Evolutionary conservation across 2,888 invertebrate genomes (phyloP), one percentile per base, ranked within the genome.

Genomic region (Biston stratarius): DNA sequence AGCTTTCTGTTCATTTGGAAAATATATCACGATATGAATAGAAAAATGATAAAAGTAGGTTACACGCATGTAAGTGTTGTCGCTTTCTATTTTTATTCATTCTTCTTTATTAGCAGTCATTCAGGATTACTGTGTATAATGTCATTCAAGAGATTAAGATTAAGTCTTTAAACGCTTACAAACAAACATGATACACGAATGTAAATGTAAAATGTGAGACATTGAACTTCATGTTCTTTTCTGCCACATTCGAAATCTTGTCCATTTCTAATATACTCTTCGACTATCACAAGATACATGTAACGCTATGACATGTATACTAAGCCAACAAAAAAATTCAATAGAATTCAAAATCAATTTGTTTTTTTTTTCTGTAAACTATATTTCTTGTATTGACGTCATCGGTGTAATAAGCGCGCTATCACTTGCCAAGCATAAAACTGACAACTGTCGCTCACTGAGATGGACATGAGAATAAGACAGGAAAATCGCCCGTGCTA

Each of bases 51-150:
- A 40, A 44, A 24, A 38, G 11, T 24, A 24, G 24, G 14, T 44
- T 38, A 56, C 24, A 56, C 42, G 44, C 12, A 8, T 33, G 8
- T 48, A 45, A 24, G 24, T 24, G 24, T 24, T 2, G 12, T 0
- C 38, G 38, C 24, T 24, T 45, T 51, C 51, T 38, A 52, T 45
- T 34, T 55, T 44, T 57, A 52, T 44, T 45, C 15, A 61, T 52
- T n/a, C 42, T 15, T 7, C 6, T 58, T 53, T 64, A 64, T 34
- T 24, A 34, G 40, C 15, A 15, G 52, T 33, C 44, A 64, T 64
- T 60, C 48, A 59, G 47, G 38, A 58, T 58, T 64, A 52, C 36
- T 6, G n/a, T 11, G 14, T 34, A 12, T 48, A 60, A 60, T 59
- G 48, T 42, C 47, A 53, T 48, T 49, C 34, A 40, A 15, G n/a